phyloP scores from a whole-genome alignment of 2,797 vertebrate genomes.

The Enteromius trimaculatus region DNA sequence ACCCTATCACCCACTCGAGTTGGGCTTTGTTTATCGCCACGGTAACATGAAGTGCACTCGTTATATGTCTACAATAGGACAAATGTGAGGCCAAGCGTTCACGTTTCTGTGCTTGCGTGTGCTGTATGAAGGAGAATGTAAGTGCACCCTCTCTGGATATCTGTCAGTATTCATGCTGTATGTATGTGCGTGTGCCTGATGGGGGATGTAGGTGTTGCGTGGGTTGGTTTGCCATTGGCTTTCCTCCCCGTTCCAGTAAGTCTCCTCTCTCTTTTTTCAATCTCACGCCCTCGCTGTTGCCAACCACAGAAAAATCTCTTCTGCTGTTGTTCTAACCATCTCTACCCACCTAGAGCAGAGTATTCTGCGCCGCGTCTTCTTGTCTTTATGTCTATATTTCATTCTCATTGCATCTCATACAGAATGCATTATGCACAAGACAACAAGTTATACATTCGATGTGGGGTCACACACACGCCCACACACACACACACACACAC shows the following conservation, averaged over 20 bases:
- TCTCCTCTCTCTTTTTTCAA: slow-evolving; percentile 32
- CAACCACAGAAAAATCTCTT: slow-evolving; percentile 28
- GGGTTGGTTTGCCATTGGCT: slow-evolving; percentile 54
- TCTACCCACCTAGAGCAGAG: slow-evolving; percentile 9
- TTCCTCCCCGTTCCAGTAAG: slow-evolving; percentile 31
- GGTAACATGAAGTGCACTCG: neutral
- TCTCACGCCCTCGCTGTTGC: slow-evolving; percentile 42
- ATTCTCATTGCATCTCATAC: neutral
- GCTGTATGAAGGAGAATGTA: neutral
- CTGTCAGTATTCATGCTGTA: slow-evolving; percentile 14
- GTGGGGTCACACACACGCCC: neutral
- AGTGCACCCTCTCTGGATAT: slow-evolving; percentile 18
- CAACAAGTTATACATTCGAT: neutral
- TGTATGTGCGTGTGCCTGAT: slow-evolving; percentile 16
- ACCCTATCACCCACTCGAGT: neutral
- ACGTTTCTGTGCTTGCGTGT: neutral
- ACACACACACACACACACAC: slow-evolving; percentile 18
- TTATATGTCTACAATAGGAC: neutral
- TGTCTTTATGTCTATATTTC: neutral
- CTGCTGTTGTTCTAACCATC: slow-evolving; percentile 6
- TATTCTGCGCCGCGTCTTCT: neutral
- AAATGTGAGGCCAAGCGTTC: neutral
- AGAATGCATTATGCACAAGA: neutral
- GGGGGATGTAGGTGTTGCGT: slow-evolving; percentile 53
- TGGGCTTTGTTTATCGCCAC: neutral